Base-by-base conservation (phyloP, 2,888 invertebrate genomes). In the Latrodectus elegans region DNA sequence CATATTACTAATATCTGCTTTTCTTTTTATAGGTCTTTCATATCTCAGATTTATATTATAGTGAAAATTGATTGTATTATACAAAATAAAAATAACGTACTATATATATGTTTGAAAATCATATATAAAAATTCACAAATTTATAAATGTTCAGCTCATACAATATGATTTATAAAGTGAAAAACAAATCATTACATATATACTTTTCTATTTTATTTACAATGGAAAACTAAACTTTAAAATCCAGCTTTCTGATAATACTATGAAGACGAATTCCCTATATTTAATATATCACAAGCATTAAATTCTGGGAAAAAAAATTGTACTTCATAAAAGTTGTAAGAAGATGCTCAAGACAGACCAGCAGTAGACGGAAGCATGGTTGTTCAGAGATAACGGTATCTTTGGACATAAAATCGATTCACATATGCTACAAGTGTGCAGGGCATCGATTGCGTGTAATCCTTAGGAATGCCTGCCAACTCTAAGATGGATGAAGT, bases 401-500 rank as follows among this genome's bases (percentile, higher is more conserved):
- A 52, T 77, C 77, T 68, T n/a, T 51, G 53, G 70, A 79, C 72
- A 72, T 38, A 73, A 80, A 73, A 80, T 80, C 80, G 80, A 80
- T 80, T 72, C 80, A 60, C 49, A 79, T 79, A 60, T 73, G 73
- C 72, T 72, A 64, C 80, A 73, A 73, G 80, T 80, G 52, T 71
- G 79, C 51, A 71, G 60, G 71, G 79, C 70, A 53, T 79, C 79
- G 71, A 79, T 79, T 79, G 55, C 79, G 70, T 71, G 79, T 79
- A 79, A 79, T 79, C 79, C 79, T 68, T 65, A 60, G 60, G 53
- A 68, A 77, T 77, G 79, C 38, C 79, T 79, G 79, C 71, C 79
- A 80, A 52, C 60, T 14, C 6, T 60, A 80, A 73, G 80, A 80
- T 80, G 80, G 80, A 72, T 79, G 79, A 79, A 79, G 79, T 79